Evolutionary conservation across 2,797 vertebrate genomes (phyloP).

Genomic region (Enteromius unitaeniatus): DNA sequence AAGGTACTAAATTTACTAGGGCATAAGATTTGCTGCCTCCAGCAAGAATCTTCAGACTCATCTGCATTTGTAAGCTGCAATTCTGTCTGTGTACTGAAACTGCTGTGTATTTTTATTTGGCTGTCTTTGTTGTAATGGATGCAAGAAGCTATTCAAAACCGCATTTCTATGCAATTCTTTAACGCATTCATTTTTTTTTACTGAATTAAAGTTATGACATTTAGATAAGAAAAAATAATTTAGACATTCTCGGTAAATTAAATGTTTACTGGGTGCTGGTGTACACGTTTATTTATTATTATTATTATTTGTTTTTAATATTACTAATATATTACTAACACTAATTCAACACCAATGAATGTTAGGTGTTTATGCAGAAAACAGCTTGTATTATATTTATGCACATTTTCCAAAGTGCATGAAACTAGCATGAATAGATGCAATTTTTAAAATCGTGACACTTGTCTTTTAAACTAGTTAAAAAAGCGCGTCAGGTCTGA

Average conservation of each 20-base stretch:
- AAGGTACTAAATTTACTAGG: neutral
- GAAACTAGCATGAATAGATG: neutral
- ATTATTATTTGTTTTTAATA: neutral
- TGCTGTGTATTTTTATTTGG: neutral
- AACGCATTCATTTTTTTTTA: neutral
- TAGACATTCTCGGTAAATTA: neutral
- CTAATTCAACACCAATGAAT: neutral
- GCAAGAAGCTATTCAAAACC: neutral
- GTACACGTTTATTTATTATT: neutral
- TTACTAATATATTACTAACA: neutral
- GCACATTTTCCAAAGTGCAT: neutral
- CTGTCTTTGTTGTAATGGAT: neutral
- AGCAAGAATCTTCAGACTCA: neutral
- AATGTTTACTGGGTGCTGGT: neutral
- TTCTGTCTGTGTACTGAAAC: neutral
- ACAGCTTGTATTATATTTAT: neutral
- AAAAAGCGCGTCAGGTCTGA: neutral
- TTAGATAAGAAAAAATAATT: too few relatives aligned
- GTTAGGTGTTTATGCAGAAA: neutral
- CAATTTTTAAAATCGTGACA: neutral
- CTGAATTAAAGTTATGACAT: too few relatives aligned
- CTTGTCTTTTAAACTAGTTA: neutral
- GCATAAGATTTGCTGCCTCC: neutral
- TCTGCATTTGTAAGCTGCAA: conserved; percentile 2
- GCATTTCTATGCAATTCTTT: neutral